Evolutionary conservation across 1,140 invertebrate genomes (phyloP).

Genomic region (Watersipora subatra): DNA sequence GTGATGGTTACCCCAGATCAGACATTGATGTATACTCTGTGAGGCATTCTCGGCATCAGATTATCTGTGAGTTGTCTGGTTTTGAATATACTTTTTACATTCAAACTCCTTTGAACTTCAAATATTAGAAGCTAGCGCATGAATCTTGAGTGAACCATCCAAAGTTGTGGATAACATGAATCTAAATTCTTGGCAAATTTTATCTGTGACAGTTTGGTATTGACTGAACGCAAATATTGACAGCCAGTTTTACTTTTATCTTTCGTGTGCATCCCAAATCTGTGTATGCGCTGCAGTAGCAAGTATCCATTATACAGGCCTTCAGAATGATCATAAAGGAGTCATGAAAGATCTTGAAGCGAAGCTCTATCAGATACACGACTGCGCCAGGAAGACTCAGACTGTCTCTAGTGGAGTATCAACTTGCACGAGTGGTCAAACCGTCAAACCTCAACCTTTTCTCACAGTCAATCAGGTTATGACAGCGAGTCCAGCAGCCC

Average conservation of each 20-base stretch:
- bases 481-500: not conserved
- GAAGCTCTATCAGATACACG: conserved; percentile 50
- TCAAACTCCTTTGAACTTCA: not conserved
- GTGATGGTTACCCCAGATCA: conserved; percentile 67
- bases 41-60: conserved; percentile 65
- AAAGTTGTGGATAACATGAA: not conserved
- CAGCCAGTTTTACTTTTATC: not conserved
- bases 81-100: not conserved
- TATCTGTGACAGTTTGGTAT: not conserved
- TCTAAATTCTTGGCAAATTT: not conserved
- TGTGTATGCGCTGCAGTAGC: too few relatives aligned
- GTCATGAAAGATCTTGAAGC: conserved; percentile 74
- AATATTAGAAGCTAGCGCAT: not conserved
- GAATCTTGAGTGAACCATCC: not conserved
- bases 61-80: conserved; percentile 58
- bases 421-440: not conserved
- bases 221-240: not conserved
- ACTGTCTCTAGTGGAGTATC: not conserved
- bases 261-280: too few relatives aligned
- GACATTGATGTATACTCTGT: conserved; percentile 86
- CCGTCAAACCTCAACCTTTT: not conserved
- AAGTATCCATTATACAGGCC: conserved; percentile 46
- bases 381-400: conserved; percentile 16
- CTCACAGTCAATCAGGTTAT: not conserved
- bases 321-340: conserved; percentile 77